A percentile compares a stretch with the other conserved stretches of the same genome.
Evolutionary conservation across 2,797 vertebrate genomes (phyloP).

Genomic region (Perodicticus potto): DNA sequence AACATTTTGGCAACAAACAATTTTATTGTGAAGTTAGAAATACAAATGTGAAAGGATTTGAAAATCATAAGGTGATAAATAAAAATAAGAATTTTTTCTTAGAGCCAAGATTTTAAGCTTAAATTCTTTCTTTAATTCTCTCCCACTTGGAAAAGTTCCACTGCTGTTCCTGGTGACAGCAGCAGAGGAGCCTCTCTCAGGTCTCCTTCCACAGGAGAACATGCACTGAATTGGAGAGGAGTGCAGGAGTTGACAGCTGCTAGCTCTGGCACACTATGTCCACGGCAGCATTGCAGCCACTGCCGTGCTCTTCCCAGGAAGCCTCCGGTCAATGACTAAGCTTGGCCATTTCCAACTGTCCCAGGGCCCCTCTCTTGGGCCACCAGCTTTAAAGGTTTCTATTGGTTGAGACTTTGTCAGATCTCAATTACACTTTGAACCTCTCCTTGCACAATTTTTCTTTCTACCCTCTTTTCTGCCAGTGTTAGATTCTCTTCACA

Average conservation of each 20-base stretch:
- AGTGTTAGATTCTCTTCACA: not conserved
- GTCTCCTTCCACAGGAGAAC: not conserved
- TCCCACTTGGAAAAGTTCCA: not conserved
- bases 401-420: not conserved
- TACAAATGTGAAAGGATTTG: slow-evolving; percentile 11
- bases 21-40: slow-evolving; percentile 35
- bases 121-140: not conserved
- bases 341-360: not conserved
- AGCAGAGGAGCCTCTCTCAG: not conserved
- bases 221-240: not conserved
- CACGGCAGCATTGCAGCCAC: not conserved
- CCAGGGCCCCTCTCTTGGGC: not conserved
- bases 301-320: not conserved
- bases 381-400: not conserved
- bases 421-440: not conserved
- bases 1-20: not conserved
- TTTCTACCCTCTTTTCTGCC: not conserved
- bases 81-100: not conserved
- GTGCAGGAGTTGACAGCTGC: not conserved
- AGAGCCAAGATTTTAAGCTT: not conserved
- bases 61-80: slow-evolving; percentile 17
- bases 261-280: not conserved
- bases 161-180: not conserved
- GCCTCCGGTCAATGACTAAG: not conserved
- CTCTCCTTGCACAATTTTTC: not conserved